Evolutionary conservation across 2,113 vertebrate genomes (phyloP), one percentile per base, ranked within the genome.

Genomic region (Verasper variegatus): DNA sequence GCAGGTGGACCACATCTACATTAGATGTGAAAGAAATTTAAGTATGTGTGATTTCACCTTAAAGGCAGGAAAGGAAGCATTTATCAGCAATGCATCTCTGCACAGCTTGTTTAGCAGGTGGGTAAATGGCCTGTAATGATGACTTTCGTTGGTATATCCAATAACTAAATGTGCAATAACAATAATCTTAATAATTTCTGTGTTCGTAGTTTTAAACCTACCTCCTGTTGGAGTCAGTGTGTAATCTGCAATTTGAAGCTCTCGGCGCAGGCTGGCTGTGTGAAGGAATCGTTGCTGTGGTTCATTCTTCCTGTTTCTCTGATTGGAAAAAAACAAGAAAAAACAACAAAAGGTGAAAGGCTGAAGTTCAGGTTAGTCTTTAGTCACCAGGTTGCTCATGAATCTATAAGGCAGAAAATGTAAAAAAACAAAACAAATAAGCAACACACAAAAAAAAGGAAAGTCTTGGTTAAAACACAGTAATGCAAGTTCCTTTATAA

Each of bases 301-400:
- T 95, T 79, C 14, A 94, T 17, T 89, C 94, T 77, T 31, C 31
- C 89, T 72, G 35, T 90, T 92, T 42, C 42, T 60, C 85, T 93
- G 94, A 63, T 86, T 87, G 49, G 88, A 58, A 84, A 96, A 96
- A 7, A 93, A 94, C 67, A 55, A 66, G 31, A 83, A 84, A 14
- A 69, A 42, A 42, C 40, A 40, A 15, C 3, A 17, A 51, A 51
- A 13, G 11, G 40, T 42, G 80, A 85, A 88, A 65, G 2, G 26
- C 18, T 63, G 6, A n/a, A 72, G 15, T 21, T 73, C 2, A 49
- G 23, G 40, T 42, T 13, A 42, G 40, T 42, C 11, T 42, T 42
- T 27, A 37, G 23, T 45, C 4, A 26, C 24, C 58, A 13, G 54
- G 14, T 26, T 37, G 5, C 35, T 26, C 17, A 71, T 57, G 21